These are phyloP conservation scores for Callorhinus ursinus DNA, from an alignment of 2,113 vertebrate species.

Conservation along the genomic window DNA sequence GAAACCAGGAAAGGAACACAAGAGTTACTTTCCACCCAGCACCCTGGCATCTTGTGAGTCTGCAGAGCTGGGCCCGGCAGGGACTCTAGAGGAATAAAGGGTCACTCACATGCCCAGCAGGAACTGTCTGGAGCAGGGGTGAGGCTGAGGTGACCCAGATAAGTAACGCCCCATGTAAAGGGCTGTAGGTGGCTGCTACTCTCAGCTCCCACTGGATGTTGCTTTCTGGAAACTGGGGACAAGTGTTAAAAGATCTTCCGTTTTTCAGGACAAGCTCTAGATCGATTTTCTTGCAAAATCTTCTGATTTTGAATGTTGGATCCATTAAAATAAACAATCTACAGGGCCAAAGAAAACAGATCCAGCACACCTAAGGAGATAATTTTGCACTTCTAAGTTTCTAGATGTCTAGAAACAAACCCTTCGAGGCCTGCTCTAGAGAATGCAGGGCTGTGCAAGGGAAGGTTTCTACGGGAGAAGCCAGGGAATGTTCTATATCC, in stretches of 20 bases:
- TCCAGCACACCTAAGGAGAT: background rate
- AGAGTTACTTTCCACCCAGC: background rate
- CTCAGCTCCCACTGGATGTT: background rate
- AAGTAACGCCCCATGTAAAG: fast-evolving
- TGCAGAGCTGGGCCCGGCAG: background rate
- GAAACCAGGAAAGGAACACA: background rate
- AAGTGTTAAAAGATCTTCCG: background rate
- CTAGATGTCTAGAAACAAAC: background rate
- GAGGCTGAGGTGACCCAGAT: background rate
- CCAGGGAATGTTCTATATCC: background rate
- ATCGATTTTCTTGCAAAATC: background rate
- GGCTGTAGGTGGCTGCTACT: background rate
- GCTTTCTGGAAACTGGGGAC: background rate
- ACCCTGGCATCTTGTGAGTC: background rate
- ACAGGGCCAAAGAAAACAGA: background rate
- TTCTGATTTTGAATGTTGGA: background rate
- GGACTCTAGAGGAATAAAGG: background rate
- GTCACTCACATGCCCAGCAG: background rate
- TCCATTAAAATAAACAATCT: background rate
- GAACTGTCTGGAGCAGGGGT: background rate
- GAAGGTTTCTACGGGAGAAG: background rate
- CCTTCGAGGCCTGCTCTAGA: background rate
- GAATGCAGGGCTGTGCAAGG: background rate
- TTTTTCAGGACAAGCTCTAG: background rate
- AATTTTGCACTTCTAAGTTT: background rate